phyloP scores from a whole-genome alignment of 2,888 invertebrate genomes.

The Acrobeloides nanus region DNA sequence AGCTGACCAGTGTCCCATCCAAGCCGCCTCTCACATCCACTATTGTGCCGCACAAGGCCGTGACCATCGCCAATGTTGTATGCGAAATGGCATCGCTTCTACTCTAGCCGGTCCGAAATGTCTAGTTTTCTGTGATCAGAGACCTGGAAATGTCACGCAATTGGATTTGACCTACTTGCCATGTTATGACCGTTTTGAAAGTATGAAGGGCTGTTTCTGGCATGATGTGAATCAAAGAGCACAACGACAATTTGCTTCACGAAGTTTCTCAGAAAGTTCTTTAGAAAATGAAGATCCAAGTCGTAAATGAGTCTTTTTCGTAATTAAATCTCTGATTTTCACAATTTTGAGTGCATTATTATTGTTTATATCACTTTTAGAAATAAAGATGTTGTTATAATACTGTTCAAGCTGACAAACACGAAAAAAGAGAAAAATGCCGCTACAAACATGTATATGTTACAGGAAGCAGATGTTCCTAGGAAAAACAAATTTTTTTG shows the following conservation, averaged over 20 bases:
- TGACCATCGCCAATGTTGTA: slow-evolving; percentile 29
- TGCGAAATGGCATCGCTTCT: slow-evolving; percentile 29
- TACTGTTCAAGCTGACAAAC: no score
- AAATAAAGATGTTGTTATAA: no score
- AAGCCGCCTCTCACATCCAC: slow-evolving; percentile 50
- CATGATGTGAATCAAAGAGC: slow-evolving; percentile 15
- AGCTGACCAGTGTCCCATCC: slow-evolving; percentile 48
- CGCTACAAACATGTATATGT: no score
- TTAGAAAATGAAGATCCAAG: no score
- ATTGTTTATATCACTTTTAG: no score
- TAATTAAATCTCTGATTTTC: no score
- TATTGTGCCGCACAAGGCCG: slow-evolving; percentile 36
- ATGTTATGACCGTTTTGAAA: slow-evolving; percentile 29
- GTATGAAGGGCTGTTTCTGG: slow-evolving; percentile 36
- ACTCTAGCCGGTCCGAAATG: slow-evolving; percentile 31
- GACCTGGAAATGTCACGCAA: slow-evolving; percentile 32
- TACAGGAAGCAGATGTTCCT: no score
- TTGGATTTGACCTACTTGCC: slow-evolving; percentile 27
- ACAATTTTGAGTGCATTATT: no score
- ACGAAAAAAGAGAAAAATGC: no score
- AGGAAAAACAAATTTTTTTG: no score
- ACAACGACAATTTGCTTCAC: slow-evolving; percentile 6
- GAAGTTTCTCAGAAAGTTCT: no score
- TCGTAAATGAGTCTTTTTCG: no score
- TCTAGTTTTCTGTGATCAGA: slow-evolving; percentile 30